phyloP scores from a whole-genome alignment of 2,888 invertebrate species.

The Junonia oenone region DNA sequence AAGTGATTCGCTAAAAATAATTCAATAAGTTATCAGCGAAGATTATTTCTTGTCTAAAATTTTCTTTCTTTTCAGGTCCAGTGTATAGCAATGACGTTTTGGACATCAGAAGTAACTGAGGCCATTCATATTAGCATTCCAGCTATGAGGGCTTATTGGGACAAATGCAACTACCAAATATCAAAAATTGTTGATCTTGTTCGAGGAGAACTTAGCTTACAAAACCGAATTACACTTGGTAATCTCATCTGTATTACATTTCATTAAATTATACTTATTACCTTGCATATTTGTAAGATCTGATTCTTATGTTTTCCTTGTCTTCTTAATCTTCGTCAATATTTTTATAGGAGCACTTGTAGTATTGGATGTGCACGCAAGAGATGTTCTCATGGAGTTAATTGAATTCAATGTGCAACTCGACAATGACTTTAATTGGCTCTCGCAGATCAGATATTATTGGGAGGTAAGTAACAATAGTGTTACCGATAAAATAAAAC shows the following conservation, averaged over 20 bases:
- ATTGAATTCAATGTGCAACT: constrained; percentile 82
- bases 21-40: background rate
- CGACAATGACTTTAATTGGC: constrained; percentile 94
- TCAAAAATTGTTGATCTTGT: constrained; percentile 91
- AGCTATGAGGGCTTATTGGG: constrained; percentile 82
- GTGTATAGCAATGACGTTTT: constrained; percentile 90
- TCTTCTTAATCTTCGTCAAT: no score
- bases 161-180: constrained; percentile 87
- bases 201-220: constrained; percentile 89
- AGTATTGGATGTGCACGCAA: constrained; percentile 94
- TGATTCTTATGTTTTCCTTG: no score
- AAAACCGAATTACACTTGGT: constrained; percentile 93
- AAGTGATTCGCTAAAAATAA: constrained; percentile 29
- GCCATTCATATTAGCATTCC: constrained; percentile 81
- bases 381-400: constrained; percentile 89
- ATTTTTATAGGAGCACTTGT: constrained; percentile 86
- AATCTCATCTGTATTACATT: constrained; percentile 26
- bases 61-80: constrained; percentile 74
- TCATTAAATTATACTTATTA: no score
- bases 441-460: constrained; percentile 88
- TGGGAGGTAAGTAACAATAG: constrained; percentile 85
- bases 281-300: no score
- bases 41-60: no score
- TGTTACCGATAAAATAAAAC: no score
- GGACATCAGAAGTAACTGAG: constrained; percentile 93